phyloP scores from a whole-genome alignment of 2,113 vertebrate genomes.

The Solea solea region DNA sequence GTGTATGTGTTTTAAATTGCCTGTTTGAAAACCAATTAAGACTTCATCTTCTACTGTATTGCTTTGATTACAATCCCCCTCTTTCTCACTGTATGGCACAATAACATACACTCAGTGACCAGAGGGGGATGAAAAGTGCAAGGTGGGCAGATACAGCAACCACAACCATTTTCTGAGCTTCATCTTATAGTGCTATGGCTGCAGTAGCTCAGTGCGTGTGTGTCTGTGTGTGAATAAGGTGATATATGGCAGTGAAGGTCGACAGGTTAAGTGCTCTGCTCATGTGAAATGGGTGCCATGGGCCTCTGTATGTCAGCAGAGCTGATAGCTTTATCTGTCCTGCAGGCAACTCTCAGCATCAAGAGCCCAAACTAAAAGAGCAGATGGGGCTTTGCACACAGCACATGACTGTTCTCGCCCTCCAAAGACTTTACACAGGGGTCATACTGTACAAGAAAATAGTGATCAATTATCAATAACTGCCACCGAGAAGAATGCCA shows the following conservation, averaged over 20 bases:
- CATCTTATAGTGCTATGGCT: conserved; percentile 2
- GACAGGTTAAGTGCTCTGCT: conserved; percentile 63
- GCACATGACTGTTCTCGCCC: conserved; percentile 4
- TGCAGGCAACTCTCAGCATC: conserved; percentile 13
- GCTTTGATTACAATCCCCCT: too few species aligned
- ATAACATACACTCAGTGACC: background rate
- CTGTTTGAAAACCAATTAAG: too few species aligned
- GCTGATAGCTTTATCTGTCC: conserved; percentile 35
- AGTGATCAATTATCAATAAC: background rate
- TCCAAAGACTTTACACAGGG: background rate
- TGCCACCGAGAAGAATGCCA: background rate
- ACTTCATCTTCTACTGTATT: too few species aligned
- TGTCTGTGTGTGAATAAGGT: conserved; percentile 31
- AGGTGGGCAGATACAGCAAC: conserved; percentile 18
- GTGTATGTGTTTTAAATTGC: background rate
- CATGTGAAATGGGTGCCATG: conserved; percentile 39
- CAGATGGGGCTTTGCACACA: conserved; percentile 22
- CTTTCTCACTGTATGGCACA: background rate
- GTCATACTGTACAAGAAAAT: background rate
- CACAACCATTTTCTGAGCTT: conserved; percentile 28
- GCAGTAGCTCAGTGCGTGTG: conserved; percentile 2
- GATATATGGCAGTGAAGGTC: conserved; percentile 58
- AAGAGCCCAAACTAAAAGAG: conserved; percentile 19
- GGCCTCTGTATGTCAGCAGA: conserved; percentile 36
- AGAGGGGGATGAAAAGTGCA: conserved; percentile 17